Evolutionary conservation across 2,113 vertebrate genomes (phyloP), one percentile per base, ranked within the genome.

Genomic region (Eolophus roseicapilla): DNA sequence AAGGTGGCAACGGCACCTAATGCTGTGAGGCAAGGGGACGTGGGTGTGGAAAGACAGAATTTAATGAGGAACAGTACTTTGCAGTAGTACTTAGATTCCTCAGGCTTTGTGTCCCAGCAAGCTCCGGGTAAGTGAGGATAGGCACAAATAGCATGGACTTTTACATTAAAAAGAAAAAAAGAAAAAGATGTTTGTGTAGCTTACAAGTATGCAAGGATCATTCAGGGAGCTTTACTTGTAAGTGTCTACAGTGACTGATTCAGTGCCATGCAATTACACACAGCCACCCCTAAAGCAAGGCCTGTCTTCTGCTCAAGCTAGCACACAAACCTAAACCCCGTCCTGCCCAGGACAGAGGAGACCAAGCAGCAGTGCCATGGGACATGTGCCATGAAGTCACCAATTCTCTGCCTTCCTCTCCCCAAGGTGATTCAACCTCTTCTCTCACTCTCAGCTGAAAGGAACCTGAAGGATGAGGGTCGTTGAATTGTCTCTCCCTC

Each of bases 21-120:
- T 46, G 13, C 91, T 85, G 70, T 57, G 82, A 88, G 83, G 62
- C 1, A 2, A 92, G 28, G 78, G 53, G 70, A 82, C 1, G 10
- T 78, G 60, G 64, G 69, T 87, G 84, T 93, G 71, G 87, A 94
- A 90, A 63, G 70, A 77, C 70, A 87, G 93, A 87, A 93, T 96
- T 87, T 96, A 96, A 96, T 92, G 84, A 96, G 87, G 28, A 95
- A 5, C 60, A 47, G 44, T 74, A 69, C 21, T 62, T 89, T 67
- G 53, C 70, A 71, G 78, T 18, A 62, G 52, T 37, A n/a, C 65
- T 90, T 87, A 57, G 65, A 62, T 57, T 77, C 93, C 70, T 82
- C 70, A 59, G 75, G 84, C 67, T 62, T 69, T 64, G 43, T 85
- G 89, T 69, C 41, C 63, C 35, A 57, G 52, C 27, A 70, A 75